Percentiles rank a stretch among this genome's conserved stretches.
These are phyloP conservation scores for Syncerus caffer DNA, from an alignment of 2,797 vertebrate genomes.

Conservation along the genomic window DNA sequence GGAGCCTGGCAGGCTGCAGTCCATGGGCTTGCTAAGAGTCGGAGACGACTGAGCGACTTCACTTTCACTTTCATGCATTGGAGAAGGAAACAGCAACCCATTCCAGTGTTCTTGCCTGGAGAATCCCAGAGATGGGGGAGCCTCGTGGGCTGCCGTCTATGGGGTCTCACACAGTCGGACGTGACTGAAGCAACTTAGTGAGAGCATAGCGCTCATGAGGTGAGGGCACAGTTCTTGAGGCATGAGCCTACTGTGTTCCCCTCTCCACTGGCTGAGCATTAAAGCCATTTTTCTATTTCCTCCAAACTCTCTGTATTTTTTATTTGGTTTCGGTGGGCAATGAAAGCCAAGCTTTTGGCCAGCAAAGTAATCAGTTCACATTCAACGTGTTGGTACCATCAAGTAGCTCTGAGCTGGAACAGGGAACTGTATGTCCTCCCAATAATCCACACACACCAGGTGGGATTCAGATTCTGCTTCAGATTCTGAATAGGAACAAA, in stretches of 20 bases:
- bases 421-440: background rate
- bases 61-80: no score
- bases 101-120: no score
- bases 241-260: background rate
- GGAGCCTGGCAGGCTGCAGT: no score
- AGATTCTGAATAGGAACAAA: background rate
- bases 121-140: no score
- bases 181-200: no score
- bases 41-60: no score
- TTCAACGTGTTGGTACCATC: background rate
- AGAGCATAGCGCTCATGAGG: no score
- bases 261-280: background rate
- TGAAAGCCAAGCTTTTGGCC: background rate
- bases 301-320: background rate
- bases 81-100: no score
- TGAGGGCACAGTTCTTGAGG: background rate
- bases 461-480: background rate
- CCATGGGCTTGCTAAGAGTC: no score
- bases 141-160: no score
- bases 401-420: background rate
- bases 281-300: background rate
- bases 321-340: background rate
- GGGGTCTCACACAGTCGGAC: no score
- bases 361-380: background rate
- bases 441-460: background rate